phyloP scores from a whole-genome alignment of 2,888 invertebrate genomes.

The Nematopogon swammerdamellus region DNA sequence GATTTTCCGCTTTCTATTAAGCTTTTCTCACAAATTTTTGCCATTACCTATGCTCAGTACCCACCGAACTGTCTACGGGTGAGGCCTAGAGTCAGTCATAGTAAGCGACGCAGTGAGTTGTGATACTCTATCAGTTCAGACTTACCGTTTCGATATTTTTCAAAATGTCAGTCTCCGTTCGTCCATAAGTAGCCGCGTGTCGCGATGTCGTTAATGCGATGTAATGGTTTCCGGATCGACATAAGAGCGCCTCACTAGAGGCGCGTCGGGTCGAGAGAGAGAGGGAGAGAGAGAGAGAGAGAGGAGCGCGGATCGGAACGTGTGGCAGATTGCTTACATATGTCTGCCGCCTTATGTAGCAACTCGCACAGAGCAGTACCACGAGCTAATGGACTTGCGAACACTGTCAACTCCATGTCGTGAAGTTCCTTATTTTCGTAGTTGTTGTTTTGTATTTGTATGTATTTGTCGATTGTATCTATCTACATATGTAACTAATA shows the following conservation, averaged over 20 bases:
- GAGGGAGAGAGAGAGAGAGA: too few relatives aligned
- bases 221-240: too few relatives aligned
- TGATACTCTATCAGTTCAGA: not conserved
- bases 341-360: too few relatives aligned
- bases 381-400: slow-evolving; percentile 45
- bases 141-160: not conserved
- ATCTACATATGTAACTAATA: slow-evolving; percentile 19
- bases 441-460: slow-evolving; percentile 54
- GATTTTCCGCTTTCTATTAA: slow-evolving; percentile 9
- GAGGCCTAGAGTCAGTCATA: slow-evolving; percentile 6
- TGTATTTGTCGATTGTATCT: slow-evolving; percentile 34
- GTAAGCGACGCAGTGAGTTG: not conserved
- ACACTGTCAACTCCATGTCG: slow-evolving; percentile 45
- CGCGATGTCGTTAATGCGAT: too few relatives aligned
- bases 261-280: too few relatives aligned
- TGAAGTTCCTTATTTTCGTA: slow-evolving; percentile 48
- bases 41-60: too few relatives aligned
- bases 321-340: too few relatives aligned
- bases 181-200: not conserved
- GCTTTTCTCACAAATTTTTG: too few relatives aligned
- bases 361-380: too few relatives aligned
- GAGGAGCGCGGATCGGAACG: too few relatives aligned
- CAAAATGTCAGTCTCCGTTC: not conserved
- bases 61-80: too few relatives aligned
- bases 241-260: too few relatives aligned